Evolutionary conservation across 2,113 vertebrate genomes (phyloP), one percentile per base, ranked within the genome.

Genomic region (Condylura cristata): DNA sequence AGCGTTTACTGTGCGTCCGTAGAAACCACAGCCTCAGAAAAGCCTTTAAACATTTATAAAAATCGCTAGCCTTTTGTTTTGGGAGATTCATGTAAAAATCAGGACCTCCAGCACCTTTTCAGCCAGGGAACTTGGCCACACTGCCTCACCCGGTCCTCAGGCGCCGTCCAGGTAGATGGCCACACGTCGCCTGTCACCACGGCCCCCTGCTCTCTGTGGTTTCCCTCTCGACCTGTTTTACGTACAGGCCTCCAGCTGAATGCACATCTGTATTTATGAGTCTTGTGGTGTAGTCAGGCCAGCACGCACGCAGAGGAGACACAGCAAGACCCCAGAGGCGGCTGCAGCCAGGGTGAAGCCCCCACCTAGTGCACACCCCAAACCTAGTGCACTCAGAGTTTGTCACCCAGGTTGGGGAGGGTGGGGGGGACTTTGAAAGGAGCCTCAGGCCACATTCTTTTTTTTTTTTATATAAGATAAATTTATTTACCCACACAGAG

Each of bases 101-200:
- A 12, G 20, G n/a, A 65, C 16, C 46, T 68, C 34, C 56, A 53
- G 46, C 66, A 84, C 56, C 39, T 32, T 44, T 75, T 63, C 75
- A 63, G 48, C 79, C 26, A 80, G 76, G 37, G 4, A 24, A 44
- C 56, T 61, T 70, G 66, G 39, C 61, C 56, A n/a, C 32, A 1
- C 1, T 28, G 17, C 51, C 32, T 11, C 28, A 32, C 12, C 11
- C 0, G 72, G 68, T 41, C 37, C 13, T 2, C 6, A 6, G 6
- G 80, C 18, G 8, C 32, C 20, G 18, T 32, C 39, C 18, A 13
- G 13, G 14, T 16, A 46, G 39, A 39, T 8, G 18, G 34, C 14
- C 14, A 18, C 8, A 28, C 0, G 6, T 48, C 20, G 60, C 26
- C 44, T 3, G 0, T 26, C 34, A 2, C 37, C 3, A 10, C 17